Base-by-base conservation (phyloP, 2,113 vertebrate genomes). In the Polypterus bichir region DNA sequence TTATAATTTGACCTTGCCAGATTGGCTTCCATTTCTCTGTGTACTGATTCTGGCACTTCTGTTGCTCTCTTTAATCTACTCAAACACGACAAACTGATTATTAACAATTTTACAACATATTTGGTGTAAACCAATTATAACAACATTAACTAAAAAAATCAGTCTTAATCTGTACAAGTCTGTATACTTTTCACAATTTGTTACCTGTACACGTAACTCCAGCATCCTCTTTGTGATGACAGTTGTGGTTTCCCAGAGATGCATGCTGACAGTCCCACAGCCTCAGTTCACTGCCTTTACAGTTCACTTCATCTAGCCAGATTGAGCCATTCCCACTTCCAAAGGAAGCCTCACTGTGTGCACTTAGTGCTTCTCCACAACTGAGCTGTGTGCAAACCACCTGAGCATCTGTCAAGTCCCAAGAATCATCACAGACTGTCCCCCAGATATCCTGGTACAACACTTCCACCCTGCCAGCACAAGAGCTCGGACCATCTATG, bases 241-340 rank as follows among this genome's bases (percentile, higher is more conserved):
- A 63, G 48, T 63, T 54, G 44, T 63, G 46, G 5, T 57, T 7
- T 3, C 54, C 62, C 27, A 49, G 27, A 3, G 47, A 3, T 27
- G 46, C 11, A 8, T 6, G 56, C 27, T 57, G 54, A 48, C 62
- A 63, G n/a, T 63, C 62, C 62, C 62, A 63, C 47, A 63, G 62
- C 46, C 9, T 44, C 9, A 48, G 7, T 44, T 63, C 62, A 9
- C 48, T 49, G 11, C 62, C 62, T 9, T 27, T 63, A 48, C 62
- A 63, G 48, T 49, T 63, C 27, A 63, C 47, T 48, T 63, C 54
- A 48, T 63, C 62, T 48, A 63, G 47, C 62, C 62, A 63, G 6
- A 63, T 55, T 3, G 54, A 45, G 2, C 62, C 47, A 9, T 56
- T 55, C 10, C 11, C 9, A 48, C 9, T 2, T 3, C 10, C 58